Evolutionary conservation across 2,888 invertebrate species (phyloP).

Genomic region (Meganola albula): DNA sequence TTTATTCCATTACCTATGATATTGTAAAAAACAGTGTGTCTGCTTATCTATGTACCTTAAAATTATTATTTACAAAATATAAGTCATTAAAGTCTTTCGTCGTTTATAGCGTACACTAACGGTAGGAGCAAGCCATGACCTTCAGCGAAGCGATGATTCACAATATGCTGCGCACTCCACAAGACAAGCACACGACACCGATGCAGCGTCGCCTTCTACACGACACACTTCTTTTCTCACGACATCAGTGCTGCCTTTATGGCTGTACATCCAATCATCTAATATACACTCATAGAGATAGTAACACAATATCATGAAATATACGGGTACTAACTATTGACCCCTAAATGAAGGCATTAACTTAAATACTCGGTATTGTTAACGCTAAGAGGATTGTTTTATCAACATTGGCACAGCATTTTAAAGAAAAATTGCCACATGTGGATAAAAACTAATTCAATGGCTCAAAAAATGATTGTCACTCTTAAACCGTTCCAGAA

Average conservation of each 20-base stretch:
- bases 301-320: constrained; percentile 56
- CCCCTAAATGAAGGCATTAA: constrained; percentile 28
- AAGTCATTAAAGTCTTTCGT: constrained; percentile 69
- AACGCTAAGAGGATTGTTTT: constrained; percentile 23
- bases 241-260: constrained; percentile 22
- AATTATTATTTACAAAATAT: constrained; percentile 72
- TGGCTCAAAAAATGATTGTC: constrained; percentile 19
- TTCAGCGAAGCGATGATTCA: constrained; percentile 41
- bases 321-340: constrained; percentile 40
- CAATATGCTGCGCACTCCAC: constrained; percentile 34
- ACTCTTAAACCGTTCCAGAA: constrained; percentile 42
- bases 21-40: constrained; percentile 76
- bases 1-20: constrained; percentile 66
- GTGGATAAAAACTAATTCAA: constrained; percentile 14
- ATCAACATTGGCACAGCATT: constrained; percentile 32
- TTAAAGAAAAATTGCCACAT: constrained; percentile 19
- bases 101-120: constrained; percentile 62
- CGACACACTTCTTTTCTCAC: constrained; percentile 22
- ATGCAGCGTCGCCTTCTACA: constrained; percentile 4
- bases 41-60: constrained; percentile 65
- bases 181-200: constrained; percentile 29
- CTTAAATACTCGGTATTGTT: constrained; percentile 28
- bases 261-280: constrained; percentile 32
- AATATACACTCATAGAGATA: constrained; percentile 53
- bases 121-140: constrained; percentile 50